Base-by-base conservation (phyloP, 2,888 invertebrate species). In the Andricus curvator region DNA sequence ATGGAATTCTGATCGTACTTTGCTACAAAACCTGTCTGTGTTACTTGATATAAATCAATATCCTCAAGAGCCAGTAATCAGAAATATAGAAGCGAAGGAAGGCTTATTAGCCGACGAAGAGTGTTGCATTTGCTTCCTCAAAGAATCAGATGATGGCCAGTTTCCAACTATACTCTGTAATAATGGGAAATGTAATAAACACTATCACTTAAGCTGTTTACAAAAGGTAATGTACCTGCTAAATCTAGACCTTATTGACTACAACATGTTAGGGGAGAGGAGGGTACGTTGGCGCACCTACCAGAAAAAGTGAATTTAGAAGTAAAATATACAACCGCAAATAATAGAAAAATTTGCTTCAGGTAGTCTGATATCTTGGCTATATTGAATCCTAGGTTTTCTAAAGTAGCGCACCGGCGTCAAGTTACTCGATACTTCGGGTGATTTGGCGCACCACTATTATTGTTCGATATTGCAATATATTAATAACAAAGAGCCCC, bases 61-160 rank as follows among this genome's bases (percentile, higher is more conserved):
- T 83, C 91, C 92, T 11, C 83, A 80, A 80, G 85, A 84, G 20
- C 81, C 86, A 68, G 78, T 80, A 20, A 41, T 51, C 5, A 74
- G 83, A 44, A 70, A 37, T n/a, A 8, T 66, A 4, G 22, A 82
- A 15, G 78, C 85, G 22, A 48, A 85, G 20, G 80, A 83, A 68
- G 89, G 84, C 8, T 85, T 89, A 48, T 85, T 91, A 60, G 77
- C 83, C 13, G 91, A 90, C 56, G 88, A 90, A 41, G 92, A 92
- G 78, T 93, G 92, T 78, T 90, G 90, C 78, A 93, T 93, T 84
- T 93, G 92, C 81, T 92, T 89, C 62, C 88, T 86, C 11, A 78
- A 88, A 70, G 88, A 90, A 81, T 83, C 86, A n/a, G 90, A 91
- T 67, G 37, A 60, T 0, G 84, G 85, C 48, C 78, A 84, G 68